Percentiles rank a stretch among this genome's conserved stretches.
Evolutionary conservation across 1,140 invertebrate genomes (phyloP).

Genomic region (Diachasmimorpha longicaudata): DNA sequence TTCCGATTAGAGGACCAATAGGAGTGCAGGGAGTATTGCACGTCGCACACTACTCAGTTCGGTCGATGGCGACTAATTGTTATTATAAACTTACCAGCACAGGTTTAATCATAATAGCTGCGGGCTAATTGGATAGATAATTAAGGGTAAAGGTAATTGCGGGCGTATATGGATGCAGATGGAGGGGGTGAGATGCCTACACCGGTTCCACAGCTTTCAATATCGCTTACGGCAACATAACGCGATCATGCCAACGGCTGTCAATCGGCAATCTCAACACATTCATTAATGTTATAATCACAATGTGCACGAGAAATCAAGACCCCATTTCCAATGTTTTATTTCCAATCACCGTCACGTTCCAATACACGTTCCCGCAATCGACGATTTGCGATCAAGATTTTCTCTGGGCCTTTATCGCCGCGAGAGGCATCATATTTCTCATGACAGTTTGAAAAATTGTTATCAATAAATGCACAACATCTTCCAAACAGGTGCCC

Average conservation of each 20-base stretch:
- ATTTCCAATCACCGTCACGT: no score
- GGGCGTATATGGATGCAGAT: slow-evolving; percentile 41
- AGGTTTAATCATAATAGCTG: slow-evolving; percentile 64
- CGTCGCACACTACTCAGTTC: slow-evolving; percentile 40
- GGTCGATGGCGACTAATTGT: slow-evolving; percentile 62
- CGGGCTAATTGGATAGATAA: slow-evolving; percentile 64
- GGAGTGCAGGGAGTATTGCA: slow-evolving; percentile 55
- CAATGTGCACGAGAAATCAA: neutral
- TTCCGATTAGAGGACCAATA: neutral
- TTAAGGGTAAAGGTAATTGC: slow-evolving; percentile 65
- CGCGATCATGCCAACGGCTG: slow-evolving; percentile 49
- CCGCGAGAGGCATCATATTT: no score
- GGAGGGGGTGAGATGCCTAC: slow-evolving; percentile 1
- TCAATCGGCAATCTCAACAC: slow-evolving; percentile 45
- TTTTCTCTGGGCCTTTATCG: no score
- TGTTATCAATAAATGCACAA: no score
- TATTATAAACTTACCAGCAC: slow-evolving; percentile 64
- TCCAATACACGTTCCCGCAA: no score
- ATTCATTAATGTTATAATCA: neutral
- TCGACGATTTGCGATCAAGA: no score
- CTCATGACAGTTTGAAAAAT: no score
- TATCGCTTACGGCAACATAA: slow-evolving; percentile 57
- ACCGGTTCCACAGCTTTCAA: slow-evolving; percentile 40
- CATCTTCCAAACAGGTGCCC: no score
- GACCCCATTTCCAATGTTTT: neutral